Evolutionary conservation across 2,888 invertebrate species (phyloP).

Genomic region (Pterostichus madidus): DNA sequence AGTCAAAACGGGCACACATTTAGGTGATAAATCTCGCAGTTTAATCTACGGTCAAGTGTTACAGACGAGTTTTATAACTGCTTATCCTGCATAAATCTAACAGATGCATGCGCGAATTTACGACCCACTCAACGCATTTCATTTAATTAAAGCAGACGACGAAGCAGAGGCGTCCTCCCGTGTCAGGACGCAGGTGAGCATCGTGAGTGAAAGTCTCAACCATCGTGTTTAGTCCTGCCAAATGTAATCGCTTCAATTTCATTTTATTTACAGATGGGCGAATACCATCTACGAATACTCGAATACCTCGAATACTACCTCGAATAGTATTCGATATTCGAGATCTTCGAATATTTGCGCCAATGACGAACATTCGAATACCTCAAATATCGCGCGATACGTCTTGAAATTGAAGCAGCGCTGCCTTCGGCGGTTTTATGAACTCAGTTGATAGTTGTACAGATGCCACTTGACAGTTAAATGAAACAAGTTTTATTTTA

Average conservation of each 20-base stretch:
- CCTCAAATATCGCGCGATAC: too few relatives aligned
- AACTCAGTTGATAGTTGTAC: too few relatives aligned
- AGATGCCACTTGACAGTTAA: too few relatives aligned
- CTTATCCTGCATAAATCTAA: constrained; percentile 65
- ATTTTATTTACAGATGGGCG: too few relatives aligned
- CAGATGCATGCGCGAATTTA: constrained; percentile 61
- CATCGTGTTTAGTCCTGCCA: background rate
- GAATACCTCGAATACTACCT: too few relatives aligned
- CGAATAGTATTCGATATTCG: too few relatives aligned
- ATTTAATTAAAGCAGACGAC: constrained; percentile 61
- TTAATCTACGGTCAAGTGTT: constrained; percentile 66
- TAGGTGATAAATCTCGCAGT: constrained; percentile 63
- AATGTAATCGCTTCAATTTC: background rate
- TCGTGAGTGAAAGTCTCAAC: background rate
- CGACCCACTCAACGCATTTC: constrained; percentile 60
- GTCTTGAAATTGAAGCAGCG: too few relatives aligned
- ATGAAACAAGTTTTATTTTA: too few relatives aligned
- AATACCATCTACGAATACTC: too few relatives aligned
- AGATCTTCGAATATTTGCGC: too few relatives aligned
- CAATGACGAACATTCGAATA: too few relatives aligned
- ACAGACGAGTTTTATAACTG: constrained; percentile 66
- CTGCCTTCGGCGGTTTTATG: too few relatives aligned
- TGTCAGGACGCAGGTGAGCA: background rate
- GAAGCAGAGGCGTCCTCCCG: background rate
- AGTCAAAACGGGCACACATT: constrained; percentile 64